Percentiles rank a stretch among this genome's conserved stretches.
phyloP scores from a whole-genome alignment of 2,113 vertebrate genomes.

The Colistium nudipinnis region DNA sequence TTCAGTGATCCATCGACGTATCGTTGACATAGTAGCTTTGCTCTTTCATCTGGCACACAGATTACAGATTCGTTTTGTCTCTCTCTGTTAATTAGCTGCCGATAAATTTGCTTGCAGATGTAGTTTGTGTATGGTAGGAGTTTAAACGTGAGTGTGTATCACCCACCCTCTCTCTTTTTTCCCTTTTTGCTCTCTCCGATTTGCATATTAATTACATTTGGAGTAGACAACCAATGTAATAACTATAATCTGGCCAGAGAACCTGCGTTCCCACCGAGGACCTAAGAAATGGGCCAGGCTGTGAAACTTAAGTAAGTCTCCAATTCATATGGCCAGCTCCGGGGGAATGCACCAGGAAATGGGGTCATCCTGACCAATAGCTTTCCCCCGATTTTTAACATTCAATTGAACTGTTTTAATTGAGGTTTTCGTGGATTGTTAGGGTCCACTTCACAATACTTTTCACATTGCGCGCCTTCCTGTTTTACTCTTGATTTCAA shows the following conservation, averaged over 20 bases:
- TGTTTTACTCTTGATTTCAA: slow-evolving; percentile 26
- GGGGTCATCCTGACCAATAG: slow-evolving; percentile 45
- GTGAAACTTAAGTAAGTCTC: slow-evolving; percentile 45
- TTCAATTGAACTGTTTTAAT: slow-evolving; percentile 67
- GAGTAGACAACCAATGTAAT: slow-evolving; percentile 30
- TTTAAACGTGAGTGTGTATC: background rate
- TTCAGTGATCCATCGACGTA: slow-evolving; percentile 22
- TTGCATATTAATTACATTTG: slow-evolving; percentile 37
- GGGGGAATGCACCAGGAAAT: slow-evolving; percentile 36
- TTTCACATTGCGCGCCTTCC: slow-evolving; percentile 10
- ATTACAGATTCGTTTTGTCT: slow-evolving; percentile 10
- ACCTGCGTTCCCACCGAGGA: slow-evolving; percentile 29
- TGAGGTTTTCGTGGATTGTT: slow-evolving; percentile 55
- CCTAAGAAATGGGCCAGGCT: slow-evolving; percentile 48
- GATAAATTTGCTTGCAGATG: slow-evolving; percentile 27
- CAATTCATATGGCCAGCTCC: slow-evolving; percentile 29
- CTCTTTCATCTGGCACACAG: slow-evolving; percentile 27
- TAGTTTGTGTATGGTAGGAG: background rate
- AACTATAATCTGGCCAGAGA: slow-evolving; percentile 36
- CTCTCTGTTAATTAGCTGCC: slow-evolving; percentile 41
- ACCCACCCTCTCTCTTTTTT: background rate
- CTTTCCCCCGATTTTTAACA: slow-evolving; percentile 52
- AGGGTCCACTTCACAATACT: slow-evolving; percentile 41
- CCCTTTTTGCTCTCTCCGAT: background rate
- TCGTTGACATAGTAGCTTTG: slow-evolving; percentile 52